Evolutionary conservation across 2,113 vertebrate genomes (phyloP).

Genomic region (Chaenogobius annularis): DNA sequence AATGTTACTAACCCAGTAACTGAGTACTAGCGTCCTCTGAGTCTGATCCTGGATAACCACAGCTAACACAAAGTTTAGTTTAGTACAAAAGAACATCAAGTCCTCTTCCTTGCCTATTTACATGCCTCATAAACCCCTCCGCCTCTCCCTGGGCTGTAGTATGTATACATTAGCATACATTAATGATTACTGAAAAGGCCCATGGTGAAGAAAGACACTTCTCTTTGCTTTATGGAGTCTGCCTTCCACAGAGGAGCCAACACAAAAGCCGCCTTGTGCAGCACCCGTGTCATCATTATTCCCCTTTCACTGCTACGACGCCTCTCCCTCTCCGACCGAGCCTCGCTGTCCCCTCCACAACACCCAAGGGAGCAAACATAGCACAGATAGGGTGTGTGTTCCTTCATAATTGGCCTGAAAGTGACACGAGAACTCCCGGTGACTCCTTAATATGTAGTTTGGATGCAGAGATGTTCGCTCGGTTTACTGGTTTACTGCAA

Average conservation of each 20-base stretch:
- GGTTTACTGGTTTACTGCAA: conserved; percentile 30
- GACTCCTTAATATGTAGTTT: conserved; percentile 44
- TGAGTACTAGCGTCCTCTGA: neutral
- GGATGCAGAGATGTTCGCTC: conserved; percentile 44
- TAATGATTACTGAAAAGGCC: conserved; percentile 27
- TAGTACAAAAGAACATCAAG: neutral
- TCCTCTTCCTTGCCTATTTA: neutral
- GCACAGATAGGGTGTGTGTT: conserved; percentile 31
- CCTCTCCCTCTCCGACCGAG: conserved; percentile 1
- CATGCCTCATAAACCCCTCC: neutral
- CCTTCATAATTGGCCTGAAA: conserved; percentile 66
- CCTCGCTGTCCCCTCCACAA: conserved; percentile 38
- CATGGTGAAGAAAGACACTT: conserved; percentile 15
- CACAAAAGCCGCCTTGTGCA: conserved; percentile 30
- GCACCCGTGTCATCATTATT: conserved; percentile 48
- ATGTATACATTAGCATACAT: conserved; percentile 37
- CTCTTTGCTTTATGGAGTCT: conserved; percentile 2
- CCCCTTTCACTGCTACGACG: conserved; percentile 27
- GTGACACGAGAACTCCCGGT: conserved; percentile 49
- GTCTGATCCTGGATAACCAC: neutral
- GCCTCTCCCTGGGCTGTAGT: conserved; percentile 1
- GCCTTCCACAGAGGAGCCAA: conserved; percentile 24
- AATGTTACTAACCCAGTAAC: neutral
- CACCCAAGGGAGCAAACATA: conserved; percentile 51
- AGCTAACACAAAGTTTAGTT: neutral